Percentiles rank a stretch among this genome's conserved stretches.
These are phyloP conservation scores for Geophilus truncorum DNA, from an alignment of 2,888 invertebrate species.

Conservation along the genomic window DNA sequence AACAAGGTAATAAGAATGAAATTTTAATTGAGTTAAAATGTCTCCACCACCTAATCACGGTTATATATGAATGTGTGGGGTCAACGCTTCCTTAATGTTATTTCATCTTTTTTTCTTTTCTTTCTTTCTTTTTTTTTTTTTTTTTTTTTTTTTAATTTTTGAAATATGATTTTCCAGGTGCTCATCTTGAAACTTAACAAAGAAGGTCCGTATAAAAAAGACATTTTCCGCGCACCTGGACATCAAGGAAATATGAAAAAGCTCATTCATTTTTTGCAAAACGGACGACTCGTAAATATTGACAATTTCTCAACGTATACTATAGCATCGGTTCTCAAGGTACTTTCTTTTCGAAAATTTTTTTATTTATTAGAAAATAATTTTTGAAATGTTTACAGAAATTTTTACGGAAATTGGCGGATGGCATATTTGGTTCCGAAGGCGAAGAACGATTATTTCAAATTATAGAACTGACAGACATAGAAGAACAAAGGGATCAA, in stretches of 20 bases:
- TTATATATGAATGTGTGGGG: not conserved
- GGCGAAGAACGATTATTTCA: conserved; percentile 86
- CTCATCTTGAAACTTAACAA: conserved; percentile 88
- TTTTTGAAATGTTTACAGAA: conserved; percentile 54
- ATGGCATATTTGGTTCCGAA: conserved; percentile 89
- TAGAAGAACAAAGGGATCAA: conserved; percentile 79
- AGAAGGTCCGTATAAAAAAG: conserved; percentile 86
- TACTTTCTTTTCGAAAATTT: conserved; percentile 39
- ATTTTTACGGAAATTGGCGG: conserved; percentile 93
- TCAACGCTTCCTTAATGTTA: not conserved
- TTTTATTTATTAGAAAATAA: not conserved
- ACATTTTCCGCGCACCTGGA: conserved; percentile 91
- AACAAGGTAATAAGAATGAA: conserved; percentile 12
- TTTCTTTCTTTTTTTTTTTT: not conserved
- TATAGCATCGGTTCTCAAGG: conserved; percentile 92
- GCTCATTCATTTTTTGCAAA: conserved; percentile 81
- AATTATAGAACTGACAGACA: conserved; percentile 75
- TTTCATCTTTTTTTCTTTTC: not conserved
- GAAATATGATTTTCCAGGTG: conserved; percentile 58
- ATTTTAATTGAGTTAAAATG: not conserved
- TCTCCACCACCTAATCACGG: not conserved
- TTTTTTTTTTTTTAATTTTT: not conserved
- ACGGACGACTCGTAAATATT: conserved; percentile 82
- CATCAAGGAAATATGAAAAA: conserved; percentile 94
- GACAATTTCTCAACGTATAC: conserved; percentile 96